phyloP scores from a whole-genome alignment of 2,797 vertebrate species.

The Selene dorsalis region DNA sequence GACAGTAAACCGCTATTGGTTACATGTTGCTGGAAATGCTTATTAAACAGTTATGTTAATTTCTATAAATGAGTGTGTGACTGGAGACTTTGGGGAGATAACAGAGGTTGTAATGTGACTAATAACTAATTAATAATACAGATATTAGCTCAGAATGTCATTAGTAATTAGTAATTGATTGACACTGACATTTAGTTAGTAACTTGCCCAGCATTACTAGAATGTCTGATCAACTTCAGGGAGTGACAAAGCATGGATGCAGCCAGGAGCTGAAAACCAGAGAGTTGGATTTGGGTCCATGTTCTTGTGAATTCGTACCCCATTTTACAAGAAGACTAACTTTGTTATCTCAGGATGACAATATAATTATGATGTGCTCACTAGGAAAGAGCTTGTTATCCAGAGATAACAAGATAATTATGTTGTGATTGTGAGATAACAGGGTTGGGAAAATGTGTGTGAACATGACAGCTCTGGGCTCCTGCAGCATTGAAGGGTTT shows the following conservation, averaged over 20 bases:
- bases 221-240: neutral
- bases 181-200: neutral
- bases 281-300: slow-evolving; percentile 5
- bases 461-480: slow-evolving; percentile 27
- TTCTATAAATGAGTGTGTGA: neutral
- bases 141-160: neutral
- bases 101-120: neutral
- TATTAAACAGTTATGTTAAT: neutral
- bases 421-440: slow-evolving; percentile 60
- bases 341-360: slow-evolving; percentile 55
- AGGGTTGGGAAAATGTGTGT: slow-evolving; percentile 31
- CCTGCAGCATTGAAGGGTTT: slow-evolving; percentile 36
- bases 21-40: neutral
- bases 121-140: neutral
- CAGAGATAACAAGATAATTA: slow-evolving; percentile 64
- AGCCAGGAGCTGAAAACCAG: slow-evolving; percentile 14
- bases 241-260: neutral
- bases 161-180: neutral
- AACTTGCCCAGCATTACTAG: neutral
- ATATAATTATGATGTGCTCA: slow-evolving; percentile 61
- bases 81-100: neutral
- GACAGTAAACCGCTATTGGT: neutral
- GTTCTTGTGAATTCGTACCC: neutral
- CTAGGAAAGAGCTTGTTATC: slow-evolving; percentile 55
- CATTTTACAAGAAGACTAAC: slow-evolving; percentile 21